phyloP scores from a whole-genome alignment of 2,797 vertebrate species.

The Silurus aristotelis region DNA sequence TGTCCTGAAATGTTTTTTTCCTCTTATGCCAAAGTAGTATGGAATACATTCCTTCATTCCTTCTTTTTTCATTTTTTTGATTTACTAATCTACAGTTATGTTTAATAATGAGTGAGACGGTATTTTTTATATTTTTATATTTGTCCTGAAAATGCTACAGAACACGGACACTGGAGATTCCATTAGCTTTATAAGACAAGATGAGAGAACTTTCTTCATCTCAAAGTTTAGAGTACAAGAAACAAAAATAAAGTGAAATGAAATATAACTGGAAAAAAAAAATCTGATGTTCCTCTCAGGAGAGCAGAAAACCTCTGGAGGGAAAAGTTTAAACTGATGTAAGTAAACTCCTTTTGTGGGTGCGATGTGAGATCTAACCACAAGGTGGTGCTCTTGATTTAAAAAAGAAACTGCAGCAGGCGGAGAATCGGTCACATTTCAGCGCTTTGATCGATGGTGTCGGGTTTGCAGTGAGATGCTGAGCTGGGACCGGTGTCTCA shows the following conservation, averaged over 20 bases:
- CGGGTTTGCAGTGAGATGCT: not conserved
- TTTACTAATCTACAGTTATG: not conserved
- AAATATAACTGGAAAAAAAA: too few relatives aligned
- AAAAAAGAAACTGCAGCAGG: too few relatives aligned
- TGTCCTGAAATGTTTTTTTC: not conserved
- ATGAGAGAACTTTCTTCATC: too few relatives aligned
- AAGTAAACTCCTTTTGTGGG: not conserved
- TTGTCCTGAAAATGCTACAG: not conserved
- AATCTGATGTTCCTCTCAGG: too few relatives aligned
- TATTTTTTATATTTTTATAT: too few relatives aligned
- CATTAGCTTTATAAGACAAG: not conserved
- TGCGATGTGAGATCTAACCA: slow-evolving; percentile 27
- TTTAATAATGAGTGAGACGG: not conserved
- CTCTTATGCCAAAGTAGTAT: not conserved
- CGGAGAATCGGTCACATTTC: not conserved
- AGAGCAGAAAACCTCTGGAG: too few relatives aligned
- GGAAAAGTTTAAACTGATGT: not conserved
- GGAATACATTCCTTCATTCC: not conserved
- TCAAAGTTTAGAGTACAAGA: too few relatives aligned
- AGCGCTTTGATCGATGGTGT: not conserved
- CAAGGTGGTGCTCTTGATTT: slow-evolving; percentile 30
- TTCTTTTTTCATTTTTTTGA: too few relatives aligned
- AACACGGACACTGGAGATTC: not conserved
- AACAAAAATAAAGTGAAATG: too few relatives aligned
- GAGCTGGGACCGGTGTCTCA: not conserved